Evolutionary conservation across 1,140 invertebrate genomes (phyloP), one percentile per base, ranked within the genome.

Genomic region (Plutomurus gul): DNA sequence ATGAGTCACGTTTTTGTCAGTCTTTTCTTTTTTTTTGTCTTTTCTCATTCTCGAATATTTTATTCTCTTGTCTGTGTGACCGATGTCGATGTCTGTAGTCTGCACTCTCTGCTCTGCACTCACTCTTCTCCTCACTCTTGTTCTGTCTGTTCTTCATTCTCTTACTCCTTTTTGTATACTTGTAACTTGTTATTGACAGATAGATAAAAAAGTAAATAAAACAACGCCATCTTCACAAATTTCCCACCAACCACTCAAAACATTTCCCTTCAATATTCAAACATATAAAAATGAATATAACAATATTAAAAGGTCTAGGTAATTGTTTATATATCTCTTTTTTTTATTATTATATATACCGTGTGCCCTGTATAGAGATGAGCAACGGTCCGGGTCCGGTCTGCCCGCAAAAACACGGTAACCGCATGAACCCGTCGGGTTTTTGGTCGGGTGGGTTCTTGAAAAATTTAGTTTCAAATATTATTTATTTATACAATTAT

Each of bases 121-220:
- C 36, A 16, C 36, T 65, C 25, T 65, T 65, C 56, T 65, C 56
- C 10, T 56, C 10, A 13, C 22, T 49, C 46, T 49, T 49, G 46
- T n/a, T 49, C 56, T 36, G n/a, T 65, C 56, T 49, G n/a, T n/a
- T 36, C 27, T 33, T 30, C 27, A 11, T n/a, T n/a, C n/a, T n/a
- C n/a, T n/a, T n/a, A n/a, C n/a, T n/a, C n/a, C n/a, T n/a, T n/a
- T n/a, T n/a, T n/a, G n/a, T n/a, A n/a, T n/a, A n/a, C n/a, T n/a
- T n/a, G n/a, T n/a, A n/a, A 6, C n/a, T 1, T 49, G 36, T 36
- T 36, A 65, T 65, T 65, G 56, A 65, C 56, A 65, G 56, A 65
- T 36, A 65, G 56, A 65, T 65, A 65, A 65, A 65, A 65, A 65
- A 65, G 56, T 65, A 65, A 65, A 65, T 65, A 65, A 65, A 65